These are phyloP conservation scores for Epinotia bilunana DNA, from an alignment of 2,888 invertebrate genomes.

Conservation along the genomic window DNA sequence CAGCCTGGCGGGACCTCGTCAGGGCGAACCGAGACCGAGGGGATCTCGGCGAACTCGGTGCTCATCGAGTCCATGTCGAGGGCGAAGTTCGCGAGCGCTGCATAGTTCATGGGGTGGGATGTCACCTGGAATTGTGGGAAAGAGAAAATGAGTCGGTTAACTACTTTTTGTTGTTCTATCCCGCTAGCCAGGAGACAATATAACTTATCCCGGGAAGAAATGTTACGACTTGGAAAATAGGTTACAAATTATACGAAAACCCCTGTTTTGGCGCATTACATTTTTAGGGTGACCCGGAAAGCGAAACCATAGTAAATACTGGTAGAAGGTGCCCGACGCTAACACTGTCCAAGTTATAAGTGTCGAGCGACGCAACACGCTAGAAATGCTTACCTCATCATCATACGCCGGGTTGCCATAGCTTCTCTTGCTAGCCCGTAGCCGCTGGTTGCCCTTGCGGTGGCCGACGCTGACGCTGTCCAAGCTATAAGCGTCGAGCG, in stretches of 20 bases:
- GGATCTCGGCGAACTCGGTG: constrained; percentile 93
- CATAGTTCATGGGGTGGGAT: constrained; percentile 90
- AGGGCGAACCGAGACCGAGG: constrained; percentile 89
- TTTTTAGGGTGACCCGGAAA: no score
- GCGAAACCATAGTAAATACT: no score
- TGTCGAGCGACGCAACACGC: not conserved
- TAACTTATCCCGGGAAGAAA: no score
- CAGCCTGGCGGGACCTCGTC: constrained; percentile 94
- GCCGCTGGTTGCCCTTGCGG: constrained; percentile 87
- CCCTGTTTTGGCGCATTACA: no score
- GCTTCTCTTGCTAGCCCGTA: constrained; percentile 91
- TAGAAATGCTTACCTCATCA: no score
- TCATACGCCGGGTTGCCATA: constrained; percentile 93
- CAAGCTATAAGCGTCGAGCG: constrained; percentile 94
- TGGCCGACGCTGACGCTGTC: constrained; percentile 95
- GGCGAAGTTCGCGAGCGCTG: constrained; percentile 90
- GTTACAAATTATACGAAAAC: no score
- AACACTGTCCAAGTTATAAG: no score
- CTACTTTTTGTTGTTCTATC: not conserved
- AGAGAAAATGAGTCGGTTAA: not conserved
- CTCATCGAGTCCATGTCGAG: constrained; percentile 88
- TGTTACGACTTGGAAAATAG: no score
- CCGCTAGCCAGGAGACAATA: no score
- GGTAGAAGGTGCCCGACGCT: constrained; percentile 59
- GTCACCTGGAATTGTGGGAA: constrained; percentile 80